Base-by-base conservation (phyloP, 2,888 invertebrate species). In the Protonemura montana region DNA sequence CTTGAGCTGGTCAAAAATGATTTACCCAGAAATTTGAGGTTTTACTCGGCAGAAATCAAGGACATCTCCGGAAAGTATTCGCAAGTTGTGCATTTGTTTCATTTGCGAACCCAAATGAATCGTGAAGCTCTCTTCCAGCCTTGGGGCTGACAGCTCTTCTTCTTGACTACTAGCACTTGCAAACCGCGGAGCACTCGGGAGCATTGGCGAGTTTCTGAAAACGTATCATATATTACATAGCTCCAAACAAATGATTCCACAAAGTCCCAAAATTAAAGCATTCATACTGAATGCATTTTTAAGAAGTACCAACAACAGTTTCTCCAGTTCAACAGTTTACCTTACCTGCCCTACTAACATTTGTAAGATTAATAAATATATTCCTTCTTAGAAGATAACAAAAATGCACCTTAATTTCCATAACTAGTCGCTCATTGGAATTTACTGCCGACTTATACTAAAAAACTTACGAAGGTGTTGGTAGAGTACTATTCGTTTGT, bases 71-170 rank as follows among this genome's bases (percentile, higher is more conserved):
- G 97, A 96, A 41, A 98, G 93, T 88, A 99, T 95, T 86, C 99
- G 94, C 88, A 99, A 96, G 91, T 99, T 99, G 92, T 99, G 99
- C 94, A 98, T 99, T 90, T 99, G 98, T 91, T 99, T 99, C 91
- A 99, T 94, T 92, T 99, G 99, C 3, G 98, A 98, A 85, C 99
- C 99, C 88, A 99, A 93, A 92, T 99, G 98, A 90, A 99, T 98
- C 27, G 99, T 99, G 91, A 99, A 99, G 92, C 98, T 98, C 92
- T 99, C 99, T 92, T 98, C 98, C 90, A 97, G 90, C 76, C 91
- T 90, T 0, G 91, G 91, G 88, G 90, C 90, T 82, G 91, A 90
- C 13, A 90, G 89, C 26, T 88, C 87, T 21, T 90, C 89, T 82
- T 91, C 90, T 85, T 89, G 90, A 76, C 90, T 89, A 21, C 89